A percentile compares a stretch with the other conserved stretches of the same genome.
phyloP scores from a whole-genome alignment of 2,888 invertebrate genomes.

The Dryadula phaetusa region DNA sequence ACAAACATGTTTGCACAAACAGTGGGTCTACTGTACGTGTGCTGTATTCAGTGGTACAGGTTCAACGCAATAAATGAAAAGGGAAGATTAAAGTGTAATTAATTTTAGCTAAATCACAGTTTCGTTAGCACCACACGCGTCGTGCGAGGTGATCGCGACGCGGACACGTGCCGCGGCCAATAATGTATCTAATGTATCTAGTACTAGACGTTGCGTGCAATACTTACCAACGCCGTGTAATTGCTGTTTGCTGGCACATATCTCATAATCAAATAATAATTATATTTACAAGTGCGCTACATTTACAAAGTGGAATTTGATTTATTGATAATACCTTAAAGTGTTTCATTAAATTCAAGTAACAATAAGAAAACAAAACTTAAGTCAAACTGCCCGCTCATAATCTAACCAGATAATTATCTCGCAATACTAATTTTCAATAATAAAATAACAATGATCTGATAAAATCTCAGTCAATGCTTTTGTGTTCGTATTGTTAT shows the following conservation, averaged over 20 bases:
- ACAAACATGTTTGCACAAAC: not conserved
- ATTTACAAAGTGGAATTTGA: too few relatives aligned
- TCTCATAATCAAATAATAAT: not conserved
- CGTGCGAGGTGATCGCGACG: constrained; percentile 41
- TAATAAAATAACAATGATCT: constrained; percentile 3
- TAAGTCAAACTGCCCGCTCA: not conserved
- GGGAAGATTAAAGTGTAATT: constrained; percentile 49
- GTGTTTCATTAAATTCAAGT: not conserved
- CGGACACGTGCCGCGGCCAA: constrained; percentile 1
- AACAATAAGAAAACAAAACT: not conserved
- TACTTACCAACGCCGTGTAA: not conserved
- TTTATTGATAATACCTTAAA: not conserved
- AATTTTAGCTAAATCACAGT: constrained; percentile 55
- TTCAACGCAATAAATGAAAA: constrained; percentile 51
- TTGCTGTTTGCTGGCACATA: not conserved
- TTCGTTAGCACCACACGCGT: constrained; percentile 59
- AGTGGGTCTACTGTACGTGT: too few relatives aligned
- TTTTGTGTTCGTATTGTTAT: constrained; percentile 1
- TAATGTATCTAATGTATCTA: constrained; percentile 8
- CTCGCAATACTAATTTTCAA: constrained; percentile 7
- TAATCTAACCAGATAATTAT: not conserved
- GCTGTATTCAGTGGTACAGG: constrained; percentile 46
- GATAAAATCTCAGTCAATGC: not conserved
- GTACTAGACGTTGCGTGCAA: constrained; percentile 4
- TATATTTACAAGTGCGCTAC: not conserved